These are phyloP conservation scores for Drosophila varians DNA, from an alignment of 1,140 invertebrate genomes.

Conservation along the genomic window DNA sequence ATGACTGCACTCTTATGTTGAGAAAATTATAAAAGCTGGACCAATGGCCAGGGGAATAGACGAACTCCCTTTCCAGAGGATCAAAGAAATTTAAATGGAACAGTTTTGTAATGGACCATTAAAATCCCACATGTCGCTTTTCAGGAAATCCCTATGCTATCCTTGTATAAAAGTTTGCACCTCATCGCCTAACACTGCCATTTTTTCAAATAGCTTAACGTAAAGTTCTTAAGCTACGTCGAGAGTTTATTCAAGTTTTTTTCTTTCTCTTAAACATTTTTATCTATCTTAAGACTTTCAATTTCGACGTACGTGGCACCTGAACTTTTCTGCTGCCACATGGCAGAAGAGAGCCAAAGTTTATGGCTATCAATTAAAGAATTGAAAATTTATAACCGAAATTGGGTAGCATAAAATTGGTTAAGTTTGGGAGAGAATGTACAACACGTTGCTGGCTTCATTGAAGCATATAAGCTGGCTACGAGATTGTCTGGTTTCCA, in stretches of 20 bases:
- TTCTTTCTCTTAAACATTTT: constrained; percentile 1
- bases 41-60: neutral
- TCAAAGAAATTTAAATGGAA: neutral
- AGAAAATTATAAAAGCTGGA: neutral
- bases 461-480: constrained; percentile 12
- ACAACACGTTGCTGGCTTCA: neutral
- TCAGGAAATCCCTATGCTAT: neutral
- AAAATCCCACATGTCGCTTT: neutral
- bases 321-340: constrained; percentile 11
- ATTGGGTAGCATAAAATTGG: constrained; percentile 17
- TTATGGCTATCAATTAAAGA: constrained; percentile 15
- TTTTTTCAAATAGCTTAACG: neutral
- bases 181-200: neutral
- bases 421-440: constrained; percentile 17
- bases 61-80: neutral
- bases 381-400: neutral
- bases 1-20: constrained; percentile 20
- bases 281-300: constrained; percentile 15
- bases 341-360: neutral
- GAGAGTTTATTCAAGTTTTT: constrained; percentile 15
- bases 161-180: neutral
- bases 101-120: neutral
- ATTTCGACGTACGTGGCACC: constrained; percentile 25
- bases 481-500: neutral
- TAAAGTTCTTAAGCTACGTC: constrained; percentile 1